Evolutionary conservation across 2,797 vertebrate species (phyloP).

Genomic region (Sternotherus odoratus): DNA sequence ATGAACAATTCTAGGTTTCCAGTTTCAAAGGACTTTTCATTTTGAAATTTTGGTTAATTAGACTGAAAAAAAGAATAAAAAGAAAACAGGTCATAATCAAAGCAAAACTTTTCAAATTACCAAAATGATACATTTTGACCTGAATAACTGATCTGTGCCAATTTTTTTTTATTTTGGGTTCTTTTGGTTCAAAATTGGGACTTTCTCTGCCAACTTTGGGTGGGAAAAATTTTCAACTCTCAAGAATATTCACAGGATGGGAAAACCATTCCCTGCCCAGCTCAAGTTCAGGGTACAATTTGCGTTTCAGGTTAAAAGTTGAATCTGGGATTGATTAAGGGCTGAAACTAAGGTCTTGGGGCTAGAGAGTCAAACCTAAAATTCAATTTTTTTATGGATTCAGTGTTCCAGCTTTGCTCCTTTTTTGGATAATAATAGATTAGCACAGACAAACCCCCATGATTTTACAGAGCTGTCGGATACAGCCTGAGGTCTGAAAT

Average conservation of each 20-base stretch:
- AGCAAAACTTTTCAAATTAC: background rate
- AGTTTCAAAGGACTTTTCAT: background rate
- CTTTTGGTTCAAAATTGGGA: background rate
- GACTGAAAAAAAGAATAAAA: background rate
- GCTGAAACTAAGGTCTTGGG: constrained; percentile 33
- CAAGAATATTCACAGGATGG: background rate
- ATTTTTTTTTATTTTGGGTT: background rate
- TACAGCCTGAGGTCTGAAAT: background rate
- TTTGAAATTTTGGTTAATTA: background rate
- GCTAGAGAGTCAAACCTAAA: background rate
- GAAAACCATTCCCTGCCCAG: background rate
- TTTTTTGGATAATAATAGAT: background rate
- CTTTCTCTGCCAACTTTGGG: background rate
- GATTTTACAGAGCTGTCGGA: background rate
- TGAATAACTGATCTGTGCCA: background rate
- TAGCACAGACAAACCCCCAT: background rate
- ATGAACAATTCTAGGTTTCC: background rate
- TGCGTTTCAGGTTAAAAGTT: background rate
- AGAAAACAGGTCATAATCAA: background rate
- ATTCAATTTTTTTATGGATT: background rate
- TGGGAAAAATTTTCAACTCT: background rate
- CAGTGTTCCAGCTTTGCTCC: background rate
- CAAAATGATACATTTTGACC: background rate
- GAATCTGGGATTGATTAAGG: background rate
- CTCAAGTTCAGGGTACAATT: background rate